These are phyloP conservation scores for Nannoperca obscura DNA, from an alignment of 2,797 vertebrate species.

Conservation along the genomic window DNA sequence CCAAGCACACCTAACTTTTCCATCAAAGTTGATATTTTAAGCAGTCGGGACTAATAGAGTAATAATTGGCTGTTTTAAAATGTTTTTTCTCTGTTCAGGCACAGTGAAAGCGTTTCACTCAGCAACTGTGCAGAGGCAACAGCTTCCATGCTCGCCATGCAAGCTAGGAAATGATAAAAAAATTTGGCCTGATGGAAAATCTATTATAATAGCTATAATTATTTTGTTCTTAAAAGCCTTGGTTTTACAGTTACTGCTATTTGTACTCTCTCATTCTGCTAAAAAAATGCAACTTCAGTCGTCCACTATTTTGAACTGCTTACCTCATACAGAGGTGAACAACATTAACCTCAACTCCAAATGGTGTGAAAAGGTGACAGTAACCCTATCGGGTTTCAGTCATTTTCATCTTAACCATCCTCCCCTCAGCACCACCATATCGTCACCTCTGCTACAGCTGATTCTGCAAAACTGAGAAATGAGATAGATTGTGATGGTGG, in stretches of 20 bases:
- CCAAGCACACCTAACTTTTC: slow-evolving; percentile 43
- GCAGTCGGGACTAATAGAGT: slow-evolving; percentile 39
- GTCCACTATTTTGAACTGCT: slow-evolving; percentile 28
- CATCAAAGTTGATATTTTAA: slow-evolving; percentile 61
- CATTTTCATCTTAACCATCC: slow-evolving; percentile 67
- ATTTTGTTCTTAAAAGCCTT: slow-evolving; percentile 34
- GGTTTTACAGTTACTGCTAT: not conserved
- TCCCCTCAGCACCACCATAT: slow-evolving; percentile 42
- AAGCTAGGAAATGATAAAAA: slow-evolving; percentile 34
- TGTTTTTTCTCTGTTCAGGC: slow-evolving; percentile 11
- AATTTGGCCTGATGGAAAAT: slow-evolving; percentile 37
- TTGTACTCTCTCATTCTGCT: not conserved
- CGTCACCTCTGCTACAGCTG: slow-evolving; percentile 71
- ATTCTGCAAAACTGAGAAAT: slow-evolving; percentile 73
- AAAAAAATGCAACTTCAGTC: slow-evolving; percentile 12
- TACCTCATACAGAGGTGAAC: slow-evolving; percentile 20
- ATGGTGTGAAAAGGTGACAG: slow-evolving; percentile 48
- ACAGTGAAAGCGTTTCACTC: slow-evolving; percentile 37
- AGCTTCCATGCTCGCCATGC: slow-evolving; percentile 4
- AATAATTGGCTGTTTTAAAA: slow-evolving; percentile 53
- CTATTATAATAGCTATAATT: slow-evolving; percentile 19
- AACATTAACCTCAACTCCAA: slow-evolving; percentile 57
- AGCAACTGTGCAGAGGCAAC: slow-evolving; percentile 10
- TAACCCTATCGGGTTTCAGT: slow-evolving; percentile 40
- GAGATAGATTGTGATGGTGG: slow-evolving; percentile 34